phyloP scores from a whole-genome alignment of 23 tunicate species.

The Styela plicata region DNA sequence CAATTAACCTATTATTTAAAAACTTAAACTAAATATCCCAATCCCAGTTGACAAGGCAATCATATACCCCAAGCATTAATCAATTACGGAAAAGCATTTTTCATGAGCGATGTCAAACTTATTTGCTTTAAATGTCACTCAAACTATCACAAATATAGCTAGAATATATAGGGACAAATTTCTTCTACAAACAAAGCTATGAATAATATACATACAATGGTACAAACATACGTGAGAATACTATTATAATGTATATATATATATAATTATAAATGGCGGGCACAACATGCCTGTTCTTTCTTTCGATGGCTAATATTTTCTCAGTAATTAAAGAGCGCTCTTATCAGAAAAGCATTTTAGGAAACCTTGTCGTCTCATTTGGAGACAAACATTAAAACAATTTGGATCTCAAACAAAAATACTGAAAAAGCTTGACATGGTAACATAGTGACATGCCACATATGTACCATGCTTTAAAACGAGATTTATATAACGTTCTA shows the following conservation, averaged over 20 bases:
- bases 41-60: no score
- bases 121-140: not conserved
- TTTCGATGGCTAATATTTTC: not conserved
- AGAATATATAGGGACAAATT: no score
- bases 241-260: no score
- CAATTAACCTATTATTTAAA: no score
- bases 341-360: slow-evolving; percentile 15
- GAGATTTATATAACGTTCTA: no score
- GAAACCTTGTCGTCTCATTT: slow-evolving; percentile 10
- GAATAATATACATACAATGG: not conserved
- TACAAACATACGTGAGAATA: not conserved
- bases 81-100: not conserved
- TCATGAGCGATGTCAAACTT: not conserved
- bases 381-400: slow-evolving; percentile 3
- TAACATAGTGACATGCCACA: no score
- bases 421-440: not conserved
- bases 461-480: no score
- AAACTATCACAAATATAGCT: not conserved
- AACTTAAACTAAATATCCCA: no score
- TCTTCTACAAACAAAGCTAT: not conserved
- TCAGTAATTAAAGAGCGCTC: slow-evolving; percentile 14
- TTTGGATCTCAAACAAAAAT: not conserved
- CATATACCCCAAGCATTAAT: no score
- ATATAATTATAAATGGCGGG: not conserved
- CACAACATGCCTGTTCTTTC: not conserved